Conservation (phyloP, 2,797 vertebrate genomes). For the Numenius phaeopus region DNA sequence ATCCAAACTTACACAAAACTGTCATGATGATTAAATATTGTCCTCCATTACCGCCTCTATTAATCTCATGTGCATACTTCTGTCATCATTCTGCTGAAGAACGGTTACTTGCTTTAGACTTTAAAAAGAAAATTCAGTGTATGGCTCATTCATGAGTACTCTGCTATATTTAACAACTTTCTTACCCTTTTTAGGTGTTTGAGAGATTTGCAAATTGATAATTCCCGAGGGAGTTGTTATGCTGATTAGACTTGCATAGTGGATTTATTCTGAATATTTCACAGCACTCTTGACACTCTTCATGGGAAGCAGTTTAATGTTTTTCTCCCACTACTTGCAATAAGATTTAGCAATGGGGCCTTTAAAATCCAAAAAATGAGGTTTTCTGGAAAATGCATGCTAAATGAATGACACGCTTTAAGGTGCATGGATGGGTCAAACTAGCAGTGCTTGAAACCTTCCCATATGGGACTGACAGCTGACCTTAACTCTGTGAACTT, state of each 20-base stretch:
- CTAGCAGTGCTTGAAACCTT: background rate
- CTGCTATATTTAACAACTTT: background rate
- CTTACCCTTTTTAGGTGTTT: background rate
- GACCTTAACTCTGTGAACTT: background rate
- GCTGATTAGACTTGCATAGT: background rate
- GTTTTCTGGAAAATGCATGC: background rate
- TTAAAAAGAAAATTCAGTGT: background rate
- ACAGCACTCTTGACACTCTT: background rate
- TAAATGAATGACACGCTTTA: background rate
- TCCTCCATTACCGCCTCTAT: background rate
- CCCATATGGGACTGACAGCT: background rate
- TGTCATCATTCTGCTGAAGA: background rate
- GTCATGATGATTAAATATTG: background rate
- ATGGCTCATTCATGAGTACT: background rate
- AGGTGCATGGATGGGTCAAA: background rate
- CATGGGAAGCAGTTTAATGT: background rate
- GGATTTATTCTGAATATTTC: slow-evolving; percentile 12
- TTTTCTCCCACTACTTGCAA: background rate
- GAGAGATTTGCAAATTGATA: background rate
- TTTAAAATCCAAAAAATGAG: background rate
- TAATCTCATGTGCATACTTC: background rate
- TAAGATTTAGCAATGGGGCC: background rate
- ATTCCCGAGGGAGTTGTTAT: background rate
- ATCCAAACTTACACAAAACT: background rate
- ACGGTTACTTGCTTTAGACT: background rate